A percentile compares a stretch with the other conserved stretches of the same genome.
These are phyloP conservation scores for Athalia cordata DNA, from an alignment of 2,888 invertebrate species.

Conservation along the genomic window DNA sequence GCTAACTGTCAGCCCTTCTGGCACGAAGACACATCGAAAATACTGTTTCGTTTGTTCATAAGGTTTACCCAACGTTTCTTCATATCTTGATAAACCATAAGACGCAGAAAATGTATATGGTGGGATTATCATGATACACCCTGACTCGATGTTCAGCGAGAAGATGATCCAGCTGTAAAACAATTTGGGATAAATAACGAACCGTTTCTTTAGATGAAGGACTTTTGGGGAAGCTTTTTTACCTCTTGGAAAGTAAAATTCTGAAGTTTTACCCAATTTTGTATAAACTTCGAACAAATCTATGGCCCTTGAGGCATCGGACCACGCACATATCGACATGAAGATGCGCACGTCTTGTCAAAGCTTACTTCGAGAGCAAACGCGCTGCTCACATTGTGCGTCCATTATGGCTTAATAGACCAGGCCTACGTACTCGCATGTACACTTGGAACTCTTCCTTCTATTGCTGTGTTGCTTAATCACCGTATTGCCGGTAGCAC, in stretches of 20 bases:
- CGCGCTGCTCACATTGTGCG: conserved; percentile 67
- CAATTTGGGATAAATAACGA: no score
- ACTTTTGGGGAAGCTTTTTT: no score
- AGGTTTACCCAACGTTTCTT: neutral
- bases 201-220: no score
- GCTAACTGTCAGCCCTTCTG: conserved; percentile 31
- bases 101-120: neutral
- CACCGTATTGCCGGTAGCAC: conserved; percentile 52
- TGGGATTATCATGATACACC: no score
- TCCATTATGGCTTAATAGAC: conserved; percentile 70
- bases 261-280: no score
- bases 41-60: neutral
- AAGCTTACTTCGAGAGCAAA: conserved; percentile 60
- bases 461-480: conserved; percentile 59
- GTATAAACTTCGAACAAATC: neutral
- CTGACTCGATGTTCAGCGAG: no score
- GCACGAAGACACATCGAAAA: neutral
- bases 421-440: conserved; percentile 50
- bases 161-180: no score
- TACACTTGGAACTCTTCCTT: conserved; percentile 52
- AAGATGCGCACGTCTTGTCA: conserved; percentile 53
- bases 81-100: neutral
- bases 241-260: no score
- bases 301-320: neutral
- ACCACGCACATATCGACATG: conserved; percentile 28